A percentile compares a stretch with the other conserved stretches of the same genome.
These are phyloP conservation scores for Urocitellus parryii DNA, from an alignment of 2,113 vertebrate genomes.

Conservation along the genomic window DNA sequence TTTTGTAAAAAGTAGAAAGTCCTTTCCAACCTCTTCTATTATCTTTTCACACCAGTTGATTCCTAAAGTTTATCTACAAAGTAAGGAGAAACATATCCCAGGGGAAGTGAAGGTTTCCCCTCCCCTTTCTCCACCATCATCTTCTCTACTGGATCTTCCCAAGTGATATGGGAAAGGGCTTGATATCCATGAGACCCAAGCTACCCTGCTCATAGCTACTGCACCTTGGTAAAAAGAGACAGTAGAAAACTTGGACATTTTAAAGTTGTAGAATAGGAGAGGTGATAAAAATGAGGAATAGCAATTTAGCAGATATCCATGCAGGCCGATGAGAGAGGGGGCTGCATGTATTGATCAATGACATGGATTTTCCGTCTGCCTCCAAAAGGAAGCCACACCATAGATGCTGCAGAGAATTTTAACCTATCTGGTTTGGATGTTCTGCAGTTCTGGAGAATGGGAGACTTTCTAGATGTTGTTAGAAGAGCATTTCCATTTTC, in stretches of 20 bases:
- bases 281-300: background rate
- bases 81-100: background rate
- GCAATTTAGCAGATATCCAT: background rate
- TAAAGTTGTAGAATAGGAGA: background rate
- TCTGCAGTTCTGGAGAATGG: background rate
- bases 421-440: background rate
- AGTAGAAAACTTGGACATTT: background rate
- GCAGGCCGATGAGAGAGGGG: background rate
- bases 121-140: background rate
- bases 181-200: background rate
- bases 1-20: background rate
- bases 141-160: background rate
- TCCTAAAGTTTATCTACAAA: background rate
- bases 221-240: background rate
- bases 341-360: background rate
- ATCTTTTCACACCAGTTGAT: background rate
- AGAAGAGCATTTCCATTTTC: background rate
- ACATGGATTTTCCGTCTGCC: background rate
- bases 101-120: background rate
- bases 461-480: background rate
- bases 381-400: background rate
- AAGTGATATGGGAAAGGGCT: background rate
- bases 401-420: background rate
- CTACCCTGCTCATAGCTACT: background rate
- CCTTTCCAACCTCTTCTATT: background rate